Evolutionary conservation across 2,797 vertebrate genomes (phyloP).

Genomic region (Cacajao melanocephalus): DNA sequence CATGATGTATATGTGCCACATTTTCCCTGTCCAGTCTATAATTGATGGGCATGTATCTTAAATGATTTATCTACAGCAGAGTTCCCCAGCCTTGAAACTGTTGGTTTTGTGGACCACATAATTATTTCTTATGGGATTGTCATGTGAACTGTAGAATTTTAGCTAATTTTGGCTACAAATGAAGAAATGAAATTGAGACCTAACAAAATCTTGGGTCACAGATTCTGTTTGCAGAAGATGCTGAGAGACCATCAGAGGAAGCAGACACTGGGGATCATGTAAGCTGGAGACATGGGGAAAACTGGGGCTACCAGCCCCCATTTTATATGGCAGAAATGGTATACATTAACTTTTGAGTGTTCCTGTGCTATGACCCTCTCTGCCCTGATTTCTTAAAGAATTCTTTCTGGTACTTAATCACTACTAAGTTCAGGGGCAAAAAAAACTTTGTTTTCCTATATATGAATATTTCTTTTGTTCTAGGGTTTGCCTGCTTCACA

Average conservation of each 20-base stretch:
- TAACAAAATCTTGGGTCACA: neutral
- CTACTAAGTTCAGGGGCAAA: neutral
- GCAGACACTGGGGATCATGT: neutral
- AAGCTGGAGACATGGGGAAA: neutral
- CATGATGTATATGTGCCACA: too few species aligned
- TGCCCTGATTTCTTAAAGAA: neutral
- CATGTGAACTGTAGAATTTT: neutral
- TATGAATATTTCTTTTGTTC: constrained; percentile 34
- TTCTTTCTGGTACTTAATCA: neutral
- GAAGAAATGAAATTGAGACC: neutral
- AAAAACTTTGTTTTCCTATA: neutral
- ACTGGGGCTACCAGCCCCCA: neutral
- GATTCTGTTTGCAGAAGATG: neutral
- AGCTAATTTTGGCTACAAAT: neutral
- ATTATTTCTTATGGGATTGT: neutral
- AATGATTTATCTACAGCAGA: neutral
- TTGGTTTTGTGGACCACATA: neutral
- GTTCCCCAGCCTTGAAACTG: neutral
- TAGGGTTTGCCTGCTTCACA: constrained; percentile 33
- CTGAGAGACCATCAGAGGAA: neutral
- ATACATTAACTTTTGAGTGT: neutral
- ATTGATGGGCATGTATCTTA: too few species aligned
- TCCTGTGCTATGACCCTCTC: neutral
- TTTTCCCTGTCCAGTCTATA: too few species aligned
- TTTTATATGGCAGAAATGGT: constrained; percentile 12